These are phyloP conservation scores for Struthidea cinerea DNA, from an alignment of 2,113 vertebrate genomes.

Conservation along the genomic window DNA sequence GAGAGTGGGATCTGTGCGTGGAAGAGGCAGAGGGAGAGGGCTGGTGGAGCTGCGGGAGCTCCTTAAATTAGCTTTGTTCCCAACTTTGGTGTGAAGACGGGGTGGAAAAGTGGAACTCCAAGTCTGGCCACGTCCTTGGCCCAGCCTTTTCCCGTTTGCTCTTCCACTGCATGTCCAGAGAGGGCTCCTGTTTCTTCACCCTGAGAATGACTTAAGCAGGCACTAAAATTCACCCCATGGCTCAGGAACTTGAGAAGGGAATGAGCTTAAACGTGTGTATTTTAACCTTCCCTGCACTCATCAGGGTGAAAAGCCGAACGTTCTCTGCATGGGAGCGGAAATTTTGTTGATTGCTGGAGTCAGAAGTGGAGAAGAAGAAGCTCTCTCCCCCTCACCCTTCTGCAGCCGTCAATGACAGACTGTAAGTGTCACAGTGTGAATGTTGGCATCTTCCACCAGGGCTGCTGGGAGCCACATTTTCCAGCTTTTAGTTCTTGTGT, in stretches of 20 bases:
- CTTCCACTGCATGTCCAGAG: neutral
- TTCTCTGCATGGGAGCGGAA: neutral
- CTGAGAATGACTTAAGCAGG: neutral
- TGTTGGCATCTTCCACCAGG: neutral
- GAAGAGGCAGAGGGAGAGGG: neutral
- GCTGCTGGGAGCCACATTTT: neutral
- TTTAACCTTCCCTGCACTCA: neutral
- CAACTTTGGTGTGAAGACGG: accelerated
- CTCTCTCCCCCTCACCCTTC: neutral
- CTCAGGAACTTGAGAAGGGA: neutral
- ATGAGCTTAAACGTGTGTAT: neutral
- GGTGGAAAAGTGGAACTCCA: neutral
- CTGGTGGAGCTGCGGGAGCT: neutral
- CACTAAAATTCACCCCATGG: neutral
- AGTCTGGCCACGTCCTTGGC: neutral
- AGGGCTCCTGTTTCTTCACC: neutral
- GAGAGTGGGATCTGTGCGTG: accelerated
- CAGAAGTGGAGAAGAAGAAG: neutral
- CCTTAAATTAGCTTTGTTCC: neutral
- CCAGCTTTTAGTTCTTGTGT: neutral
- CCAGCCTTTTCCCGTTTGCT: neutral
- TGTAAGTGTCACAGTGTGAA: neutral
- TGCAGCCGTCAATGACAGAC: neutral
- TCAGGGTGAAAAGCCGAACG: neutral
- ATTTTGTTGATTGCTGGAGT: neutral